These are phyloP conservation scores for Epinephelus fuscoguttatus DNA, from an alignment of 2,113 vertebrate genomes.

Conservation along the genomic window DNA sequence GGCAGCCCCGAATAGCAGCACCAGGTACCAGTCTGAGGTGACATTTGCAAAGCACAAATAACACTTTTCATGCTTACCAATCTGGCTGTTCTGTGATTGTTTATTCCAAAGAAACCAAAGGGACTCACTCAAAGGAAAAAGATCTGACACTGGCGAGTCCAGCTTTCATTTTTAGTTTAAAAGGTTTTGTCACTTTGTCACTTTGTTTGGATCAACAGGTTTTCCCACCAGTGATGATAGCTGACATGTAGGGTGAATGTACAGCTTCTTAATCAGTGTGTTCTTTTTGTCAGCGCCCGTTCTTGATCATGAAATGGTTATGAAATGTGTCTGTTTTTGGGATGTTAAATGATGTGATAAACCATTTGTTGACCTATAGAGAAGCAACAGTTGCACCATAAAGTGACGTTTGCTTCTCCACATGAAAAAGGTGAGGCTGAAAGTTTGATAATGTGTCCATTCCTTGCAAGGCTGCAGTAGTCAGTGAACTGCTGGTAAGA, in stretches of 20 bases:
- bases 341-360: neutral
- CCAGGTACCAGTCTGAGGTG: conserved; percentile 26
- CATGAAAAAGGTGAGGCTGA: neutral
- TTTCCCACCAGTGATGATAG: neutral
- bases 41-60: conserved; percentile 36
- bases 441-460: neutral
- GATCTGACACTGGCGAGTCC: conserved; percentile 4
- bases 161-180: neutral
- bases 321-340: neutral
- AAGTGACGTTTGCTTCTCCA: neutral
- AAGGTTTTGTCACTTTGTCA: neutral
- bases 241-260: neutral
- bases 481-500: neutral
- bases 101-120: conserved; percentile 16
- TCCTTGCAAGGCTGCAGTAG: neutral
- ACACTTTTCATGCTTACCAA: conserved; percentile 27
- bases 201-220: neutral
- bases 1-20: neutral
- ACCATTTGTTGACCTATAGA: neutral
- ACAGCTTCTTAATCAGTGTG: neutral
- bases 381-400: neutral
- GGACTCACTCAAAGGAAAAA: conserved; percentile 5
- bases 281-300: neutral
- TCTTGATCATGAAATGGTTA: neutral
- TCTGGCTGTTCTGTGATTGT: conserved; percentile 13